Percentiles rank a stretch among this genome's conserved stretches.
Evolutionary conservation across 2,888 invertebrate species (phyloP).

Genomic region (Chrysina gloriosa): DNA sequence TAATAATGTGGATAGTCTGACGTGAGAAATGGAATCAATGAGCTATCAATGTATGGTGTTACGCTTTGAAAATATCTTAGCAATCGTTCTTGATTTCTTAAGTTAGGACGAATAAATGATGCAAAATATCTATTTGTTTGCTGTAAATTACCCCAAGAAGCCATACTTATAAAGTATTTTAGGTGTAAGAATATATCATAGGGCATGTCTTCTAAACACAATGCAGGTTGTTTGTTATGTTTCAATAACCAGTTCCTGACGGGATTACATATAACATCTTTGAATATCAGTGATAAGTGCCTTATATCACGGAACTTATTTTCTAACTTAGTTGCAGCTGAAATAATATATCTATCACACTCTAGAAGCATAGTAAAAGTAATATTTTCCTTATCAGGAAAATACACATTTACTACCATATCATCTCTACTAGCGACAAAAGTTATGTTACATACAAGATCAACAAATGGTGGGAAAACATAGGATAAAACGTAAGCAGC

Average conservation of each 20-base stretch:
- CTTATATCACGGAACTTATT: not conserved
- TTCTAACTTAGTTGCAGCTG: not conserved
- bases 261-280: conserved; percentile 1
- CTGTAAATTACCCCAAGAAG: no score
- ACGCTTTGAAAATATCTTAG: no score
- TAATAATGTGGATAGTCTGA: no score
- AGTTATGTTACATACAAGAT: not conserved
- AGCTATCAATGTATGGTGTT: no score
- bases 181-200: not conserved
- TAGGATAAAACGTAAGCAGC: not conserved
- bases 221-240: not conserved
- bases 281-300: not conserved
- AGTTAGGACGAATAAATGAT: no score
- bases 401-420: not conserved
- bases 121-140: no score
- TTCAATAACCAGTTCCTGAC: not conserved
- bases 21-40: no score
- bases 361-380: not conserved
- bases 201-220: not conserved
- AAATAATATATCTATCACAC: not conserved
- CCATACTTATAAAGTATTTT: not conserved
- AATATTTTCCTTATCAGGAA: not conserved
- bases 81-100: no score
- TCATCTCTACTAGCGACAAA: not conserved
- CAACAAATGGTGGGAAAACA: not conserved